These are phyloP conservation scores for Tarsius wallacei DNA, from an alignment of 2,797 vertebrate genomes.

Conservation along the genomic window DNA sequence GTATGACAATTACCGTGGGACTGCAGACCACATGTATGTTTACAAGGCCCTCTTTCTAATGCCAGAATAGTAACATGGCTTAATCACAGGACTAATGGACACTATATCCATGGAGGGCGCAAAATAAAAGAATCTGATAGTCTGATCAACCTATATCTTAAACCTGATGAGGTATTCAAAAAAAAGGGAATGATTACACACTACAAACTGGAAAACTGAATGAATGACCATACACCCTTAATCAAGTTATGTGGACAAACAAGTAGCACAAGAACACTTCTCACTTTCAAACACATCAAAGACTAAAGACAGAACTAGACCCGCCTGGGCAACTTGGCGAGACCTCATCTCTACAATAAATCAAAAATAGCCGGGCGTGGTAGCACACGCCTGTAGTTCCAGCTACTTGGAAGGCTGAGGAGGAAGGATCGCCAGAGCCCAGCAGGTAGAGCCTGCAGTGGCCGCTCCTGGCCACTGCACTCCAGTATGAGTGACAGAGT, in stretches of 20 bases:
- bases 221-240: not conserved
- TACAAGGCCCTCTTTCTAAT: not conserved
- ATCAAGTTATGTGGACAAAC: not conserved
- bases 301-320: not conserved
- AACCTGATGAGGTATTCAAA: not conserved
- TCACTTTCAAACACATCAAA: not conserved
- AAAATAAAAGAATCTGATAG: not conserved
- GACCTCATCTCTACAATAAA: no score
- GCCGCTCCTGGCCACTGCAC: no score
- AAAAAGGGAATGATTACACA: not conserved
- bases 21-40: not conserved
- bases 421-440: no score
- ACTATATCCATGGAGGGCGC: not conserved
- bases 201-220: not conserved
- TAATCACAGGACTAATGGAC: not conserved
- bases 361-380: no score
- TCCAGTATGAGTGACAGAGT: no score
- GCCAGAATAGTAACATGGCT: not conserved
- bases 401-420: no score
- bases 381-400: no score
- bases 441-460: no score
- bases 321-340: no score
- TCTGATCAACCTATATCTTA: not conserved
- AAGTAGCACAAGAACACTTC: not conserved
- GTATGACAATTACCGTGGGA: not conserved